Percentiles rank a stretch among this genome's conserved stretches.
Conservation (phyloP, 1,140 invertebrate genomes). For the Drosophila littoralis region DNA sequence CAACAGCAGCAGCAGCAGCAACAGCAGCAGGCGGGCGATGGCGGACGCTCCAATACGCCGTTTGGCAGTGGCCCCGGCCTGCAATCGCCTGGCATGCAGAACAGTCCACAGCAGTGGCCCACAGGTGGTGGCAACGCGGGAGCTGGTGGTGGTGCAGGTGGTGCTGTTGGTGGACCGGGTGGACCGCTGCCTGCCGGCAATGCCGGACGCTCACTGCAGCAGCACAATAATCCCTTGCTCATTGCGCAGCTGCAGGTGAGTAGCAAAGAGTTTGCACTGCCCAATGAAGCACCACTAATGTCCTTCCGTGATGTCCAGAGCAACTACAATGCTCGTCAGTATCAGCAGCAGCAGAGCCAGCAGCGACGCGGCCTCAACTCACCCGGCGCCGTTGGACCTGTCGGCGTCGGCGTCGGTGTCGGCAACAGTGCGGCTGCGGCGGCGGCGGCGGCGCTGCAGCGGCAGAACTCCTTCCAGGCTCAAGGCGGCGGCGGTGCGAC, state of each 20-base stretch:
- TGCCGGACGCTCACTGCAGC: conserved; percentile 84
- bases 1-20: conserved; percentile 68
- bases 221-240: conserved; percentile 93
- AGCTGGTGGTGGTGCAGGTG: conserved; percentile 32
- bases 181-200: conserved; percentile 53
- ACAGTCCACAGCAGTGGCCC: conserved; percentile 66
- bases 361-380: conserved; percentile 86
- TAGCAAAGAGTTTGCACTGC: conserved; percentile 19
- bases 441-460: conserved; percentile 54
- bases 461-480: conserved; percentile 80
- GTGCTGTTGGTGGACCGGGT: conserved; percentile 39
- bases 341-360: conserved; percentile 71
- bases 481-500: conserved; percentile 76
- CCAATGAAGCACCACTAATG: conserved; percentile 34
- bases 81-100: conserved; percentile 77
- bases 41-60: conserved; percentile 57
- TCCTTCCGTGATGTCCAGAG: conserved; percentile 39
- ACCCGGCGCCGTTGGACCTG: conserved; percentile 83
- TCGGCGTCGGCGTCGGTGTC: conserved; percentile 1
- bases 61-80: conserved; percentile 63
- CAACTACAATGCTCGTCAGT: conserved; percentile 76
- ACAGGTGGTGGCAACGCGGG: conserved; percentile 20
- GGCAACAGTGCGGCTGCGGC: conserved; percentile 32
- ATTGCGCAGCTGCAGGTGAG: conserved; percentile 90
- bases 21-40: conserved; percentile 73